Evolutionary conservation across 2,888 invertebrate species (phyloP).

Genomic region (Deroplatys truncata): DNA sequence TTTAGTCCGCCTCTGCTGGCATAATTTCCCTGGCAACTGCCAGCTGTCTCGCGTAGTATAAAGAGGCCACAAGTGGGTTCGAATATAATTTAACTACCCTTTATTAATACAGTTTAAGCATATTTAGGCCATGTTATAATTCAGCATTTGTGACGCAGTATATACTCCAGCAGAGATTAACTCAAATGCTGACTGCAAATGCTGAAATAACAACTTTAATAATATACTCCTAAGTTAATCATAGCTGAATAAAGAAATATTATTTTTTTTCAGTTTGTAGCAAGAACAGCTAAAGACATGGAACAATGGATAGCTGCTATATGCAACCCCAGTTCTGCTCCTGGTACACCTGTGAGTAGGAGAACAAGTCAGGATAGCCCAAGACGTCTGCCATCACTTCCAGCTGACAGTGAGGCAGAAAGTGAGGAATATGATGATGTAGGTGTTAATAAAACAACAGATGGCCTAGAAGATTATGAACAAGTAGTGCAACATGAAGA

Average conservation of each 20-base stretch:
- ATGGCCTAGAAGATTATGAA: neutral
- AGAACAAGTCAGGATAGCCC: neutral
- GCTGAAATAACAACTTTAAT: too few relatives aligned
- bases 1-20: too few relatives aligned
- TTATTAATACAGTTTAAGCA: too few relatives aligned
- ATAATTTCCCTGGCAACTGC: too few relatives aligned
- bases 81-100: too few relatives aligned
- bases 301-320: conserved; percentile 35
- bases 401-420: neutral
- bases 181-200: too few relatives aligned
- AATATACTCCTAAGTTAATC: neutral
- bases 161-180: too few relatives aligned
- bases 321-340: conserved; percentile 18
- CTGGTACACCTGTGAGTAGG: neutral
- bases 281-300: conserved; percentile 36
- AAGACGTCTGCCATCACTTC: conserved; percentile 17
- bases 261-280: conserved; percentile 34
- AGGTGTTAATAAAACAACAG: neutral
- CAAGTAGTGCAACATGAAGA: neutral
- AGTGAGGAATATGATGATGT: conserved; percentile 22
- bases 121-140: too few relatives aligned
- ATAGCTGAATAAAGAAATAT: neutral
- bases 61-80: too few relatives aligned
- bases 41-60: too few relatives aligned
- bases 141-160: too few relatives aligned